Evolutionary conservation across 1,140 invertebrate genomes (phyloP).

Genomic region (Lamellibrachia luymesi): DNA sequence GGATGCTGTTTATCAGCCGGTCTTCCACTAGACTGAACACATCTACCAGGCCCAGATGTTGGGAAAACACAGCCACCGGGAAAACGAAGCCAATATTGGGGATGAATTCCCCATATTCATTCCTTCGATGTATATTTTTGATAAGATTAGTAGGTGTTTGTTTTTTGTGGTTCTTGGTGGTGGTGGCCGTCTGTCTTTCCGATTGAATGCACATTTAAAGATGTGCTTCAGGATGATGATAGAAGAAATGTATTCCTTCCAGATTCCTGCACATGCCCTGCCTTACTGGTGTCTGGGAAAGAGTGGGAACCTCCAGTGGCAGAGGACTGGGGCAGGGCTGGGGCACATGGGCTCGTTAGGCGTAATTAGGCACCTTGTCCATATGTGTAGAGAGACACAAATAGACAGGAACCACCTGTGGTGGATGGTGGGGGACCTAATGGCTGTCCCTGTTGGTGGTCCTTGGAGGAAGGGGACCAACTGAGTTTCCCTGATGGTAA

Average conservation of each 20-base stretch:
- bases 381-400: neutral
- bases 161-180: neutral
- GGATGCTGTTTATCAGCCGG: neutral
- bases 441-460: too few relatives aligned
- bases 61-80: neutral
- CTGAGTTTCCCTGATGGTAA: too few relatives aligned
- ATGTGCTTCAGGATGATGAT: neutral
- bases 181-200: neutral
- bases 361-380: neutral
- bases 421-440: neutral
- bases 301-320: neutral
- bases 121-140: neutral
- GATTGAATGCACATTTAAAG: neutral
- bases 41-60: neutral
- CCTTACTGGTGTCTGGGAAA: neutral
- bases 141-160: neutral
- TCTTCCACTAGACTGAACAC: neutral
- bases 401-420: neutral
- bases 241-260: neutral
- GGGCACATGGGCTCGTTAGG: neutral
- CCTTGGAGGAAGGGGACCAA: too few relatives aligned
- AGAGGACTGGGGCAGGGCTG: neutral
- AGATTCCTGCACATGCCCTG: neutral
- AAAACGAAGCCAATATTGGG: neutral
- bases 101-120: neutral